Percentiles rank a stretch among this genome's conserved stretches.
These are phyloP conservation scores for Tachysurus vachellii DNA, from an alignment of 2,113 vertebrate species.

Conservation along the genomic window DNA sequence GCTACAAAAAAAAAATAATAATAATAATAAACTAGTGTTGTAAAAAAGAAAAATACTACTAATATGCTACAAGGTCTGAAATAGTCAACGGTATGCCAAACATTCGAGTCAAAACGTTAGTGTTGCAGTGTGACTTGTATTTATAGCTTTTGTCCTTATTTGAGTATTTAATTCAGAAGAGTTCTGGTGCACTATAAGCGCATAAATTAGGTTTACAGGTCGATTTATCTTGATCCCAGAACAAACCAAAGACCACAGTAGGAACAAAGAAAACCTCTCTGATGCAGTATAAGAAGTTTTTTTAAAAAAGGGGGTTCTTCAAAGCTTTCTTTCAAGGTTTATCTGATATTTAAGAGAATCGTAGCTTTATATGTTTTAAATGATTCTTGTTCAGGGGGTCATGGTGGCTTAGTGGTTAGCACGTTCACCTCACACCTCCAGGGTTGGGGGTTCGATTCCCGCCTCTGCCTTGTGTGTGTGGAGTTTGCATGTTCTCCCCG, in stretches of 20 bases:
- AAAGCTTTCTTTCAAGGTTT: not conserved
- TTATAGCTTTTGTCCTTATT: too few species aligned
- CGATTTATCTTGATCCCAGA: not conserved
- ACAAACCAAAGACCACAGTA: not conserved
- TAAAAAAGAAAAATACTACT: too few species aligned
- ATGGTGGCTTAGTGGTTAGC: too few species aligned
- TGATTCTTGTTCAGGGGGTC: too few species aligned
- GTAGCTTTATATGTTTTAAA: not conserved
- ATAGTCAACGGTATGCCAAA: too few species aligned
- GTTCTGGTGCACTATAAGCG: not conserved
- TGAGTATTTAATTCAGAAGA: not conserved
- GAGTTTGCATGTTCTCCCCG: too few species aligned
- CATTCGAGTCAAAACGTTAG: too few species aligned
- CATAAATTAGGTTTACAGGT: not conserved
- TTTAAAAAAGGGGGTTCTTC: too few species aligned
- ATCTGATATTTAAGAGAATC: not conserved
- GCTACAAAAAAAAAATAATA: not conserved
- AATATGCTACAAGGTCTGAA: not conserved
- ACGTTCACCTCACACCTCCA: too few species aligned
- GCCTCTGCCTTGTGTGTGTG: too few species aligned
- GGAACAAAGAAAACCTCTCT: not conserved
- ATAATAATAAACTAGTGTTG: not conserved
- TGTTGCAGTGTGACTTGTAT: too few species aligned
- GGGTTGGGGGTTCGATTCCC: too few species aligned
- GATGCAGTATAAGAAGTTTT: not conserved